phyloP scores from a whole-genome alignment of 2,888 invertebrate genomes.

The Steinernema scapterisci region DNA sequence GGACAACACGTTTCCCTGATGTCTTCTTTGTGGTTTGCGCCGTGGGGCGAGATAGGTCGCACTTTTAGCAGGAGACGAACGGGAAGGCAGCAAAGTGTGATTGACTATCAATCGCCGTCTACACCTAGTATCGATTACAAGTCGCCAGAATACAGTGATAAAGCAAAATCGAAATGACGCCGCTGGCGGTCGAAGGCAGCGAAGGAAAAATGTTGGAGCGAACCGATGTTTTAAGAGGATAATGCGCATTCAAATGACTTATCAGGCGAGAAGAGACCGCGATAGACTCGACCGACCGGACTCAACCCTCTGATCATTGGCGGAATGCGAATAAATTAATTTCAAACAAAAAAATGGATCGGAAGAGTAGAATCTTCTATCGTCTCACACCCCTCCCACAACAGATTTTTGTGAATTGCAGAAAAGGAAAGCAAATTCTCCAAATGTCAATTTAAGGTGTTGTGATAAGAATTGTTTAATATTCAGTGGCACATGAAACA shows the following conservation, averaged over 20 bases:
- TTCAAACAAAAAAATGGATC: no score
- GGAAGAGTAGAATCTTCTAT: no score
- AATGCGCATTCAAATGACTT: neutral
- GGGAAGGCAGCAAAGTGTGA: neutral
- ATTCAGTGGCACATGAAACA: no score
- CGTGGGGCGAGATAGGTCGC: neutral
- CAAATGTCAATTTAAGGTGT: no score
- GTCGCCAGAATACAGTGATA: conserved; percentile 8
- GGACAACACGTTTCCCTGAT: neutral
- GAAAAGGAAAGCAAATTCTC: no score
- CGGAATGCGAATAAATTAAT: no score
- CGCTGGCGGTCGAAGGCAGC: neutral
- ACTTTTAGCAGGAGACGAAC: conserved; percentile 24
- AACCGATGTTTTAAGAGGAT: conserved; percentile 5
- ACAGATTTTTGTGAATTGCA: no score
- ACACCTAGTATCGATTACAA: neutral
- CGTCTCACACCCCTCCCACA: no score
- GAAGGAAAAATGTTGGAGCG: neutral
- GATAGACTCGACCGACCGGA: no score
- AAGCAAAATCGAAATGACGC: neutral
- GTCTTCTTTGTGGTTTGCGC: conserved; percentile 9
- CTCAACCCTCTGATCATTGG: no score
- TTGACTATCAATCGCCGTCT: conserved; percentile 26
- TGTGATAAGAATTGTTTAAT: no score
- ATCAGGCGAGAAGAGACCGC: neutral